A percentile compares a stretch with the other conserved stretches of the same genome.
Conservation (phyloP, 2,113 vertebrate species). For the Lucifuga dentata region DNA sequence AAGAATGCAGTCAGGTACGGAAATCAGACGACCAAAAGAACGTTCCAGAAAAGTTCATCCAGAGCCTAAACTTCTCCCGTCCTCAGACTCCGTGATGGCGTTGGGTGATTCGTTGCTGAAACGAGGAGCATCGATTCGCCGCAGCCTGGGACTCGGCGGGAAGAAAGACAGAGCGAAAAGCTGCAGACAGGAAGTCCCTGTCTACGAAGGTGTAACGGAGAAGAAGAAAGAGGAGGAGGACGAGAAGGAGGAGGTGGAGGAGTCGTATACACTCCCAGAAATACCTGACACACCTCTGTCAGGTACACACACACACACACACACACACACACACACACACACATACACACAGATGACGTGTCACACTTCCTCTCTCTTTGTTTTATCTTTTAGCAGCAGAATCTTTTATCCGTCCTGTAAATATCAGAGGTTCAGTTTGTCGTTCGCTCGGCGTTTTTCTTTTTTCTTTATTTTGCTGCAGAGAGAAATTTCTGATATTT, state of each 20-base stretch:
- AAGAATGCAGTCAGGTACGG: no score
- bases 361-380: no score
- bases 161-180: constrained; percentile 49
- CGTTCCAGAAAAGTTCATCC: no score
- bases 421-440: no score
- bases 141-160: constrained; percentile 34
- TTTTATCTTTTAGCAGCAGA: no score
- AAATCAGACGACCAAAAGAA: no score
- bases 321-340: no score
- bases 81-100: constrained; percentile 48
- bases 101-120: constrained; percentile 17
- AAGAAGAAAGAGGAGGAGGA: constrained; percentile 23
- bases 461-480: no score
- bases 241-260: constrained; percentile 43
- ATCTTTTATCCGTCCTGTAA: no score
- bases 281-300: constrained; percentile 76
- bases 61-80: not conserved
- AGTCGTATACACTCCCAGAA: constrained; percentile 72
- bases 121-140: constrained; percentile 17
- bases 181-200: not conserved
- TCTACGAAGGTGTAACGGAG: constrained; percentile 9
- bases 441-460: no score
- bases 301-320: constrained; percentile 56
- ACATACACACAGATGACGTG: no score
- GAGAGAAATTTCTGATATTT: no score